Percentiles rank a stretch among this genome's conserved stretches.
These are phyloP conservation scores for Sternarchorhynchus goeldii DNA, from an alignment of 2,797 vertebrate genomes.

Conservation along the genomic window DNA sequence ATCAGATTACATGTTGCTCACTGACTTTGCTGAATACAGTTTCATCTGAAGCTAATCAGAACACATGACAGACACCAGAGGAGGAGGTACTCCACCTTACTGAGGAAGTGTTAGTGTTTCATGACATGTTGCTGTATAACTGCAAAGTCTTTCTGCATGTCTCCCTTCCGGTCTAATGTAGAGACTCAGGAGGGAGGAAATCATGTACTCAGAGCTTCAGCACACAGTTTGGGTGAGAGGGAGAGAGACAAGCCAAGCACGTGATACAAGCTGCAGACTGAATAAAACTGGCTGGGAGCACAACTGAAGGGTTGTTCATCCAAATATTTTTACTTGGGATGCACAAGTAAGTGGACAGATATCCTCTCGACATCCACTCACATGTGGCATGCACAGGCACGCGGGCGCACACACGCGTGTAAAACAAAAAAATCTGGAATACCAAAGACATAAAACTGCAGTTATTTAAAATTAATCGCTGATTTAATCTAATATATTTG, in stretches of 20 bases:
- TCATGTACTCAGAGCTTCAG: not conserved
- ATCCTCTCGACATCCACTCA: no score
- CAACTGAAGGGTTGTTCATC: no score
- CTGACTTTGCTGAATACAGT: no score
- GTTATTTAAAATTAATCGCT: no score
- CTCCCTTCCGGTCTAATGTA: not conserved
- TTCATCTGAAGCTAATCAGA: not conserved
- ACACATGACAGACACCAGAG: not conserved
- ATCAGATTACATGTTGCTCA: no score
- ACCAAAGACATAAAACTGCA: no score
- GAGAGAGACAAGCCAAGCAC: not conserved
- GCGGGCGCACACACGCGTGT: constrained; percentile 14
- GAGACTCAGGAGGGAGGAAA: not conserved
- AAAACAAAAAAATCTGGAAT: no score
- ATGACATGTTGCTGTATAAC: not conserved
- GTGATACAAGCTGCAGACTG: no score
- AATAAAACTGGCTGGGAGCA: no score
- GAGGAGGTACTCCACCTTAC: not conserved
- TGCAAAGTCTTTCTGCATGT: not conserved
- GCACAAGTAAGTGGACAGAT: no score
- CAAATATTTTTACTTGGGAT: no score
- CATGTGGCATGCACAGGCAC: no score
- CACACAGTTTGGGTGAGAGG: not conserved
- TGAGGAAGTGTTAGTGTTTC: not conserved
- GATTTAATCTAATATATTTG: not conserved